Evolutionary conservation across 2,797 vertebrate species (phyloP), one percentile per base, ranked within the genome.

Genomic region (Anas georgica): DNA sequence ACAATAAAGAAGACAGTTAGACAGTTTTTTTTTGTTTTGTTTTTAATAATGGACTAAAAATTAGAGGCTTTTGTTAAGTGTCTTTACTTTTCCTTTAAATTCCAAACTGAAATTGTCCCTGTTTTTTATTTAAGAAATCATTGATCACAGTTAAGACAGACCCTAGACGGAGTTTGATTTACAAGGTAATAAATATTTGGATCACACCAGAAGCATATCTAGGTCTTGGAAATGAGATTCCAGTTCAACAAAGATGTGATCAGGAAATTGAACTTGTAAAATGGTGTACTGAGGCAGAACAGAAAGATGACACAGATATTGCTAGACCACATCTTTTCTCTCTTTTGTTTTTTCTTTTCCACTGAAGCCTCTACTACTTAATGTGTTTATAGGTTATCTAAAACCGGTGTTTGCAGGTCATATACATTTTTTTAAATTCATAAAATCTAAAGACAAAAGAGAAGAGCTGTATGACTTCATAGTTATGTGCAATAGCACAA

Each of bases 291-390:
- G 35, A 35, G 5, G 37, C 12, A 79, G 70, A 91, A 59, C 12
- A 75, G 31, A 72, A 69, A 68, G 28, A 81, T 82, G 63, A 64
- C 17, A 63, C 2, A 85, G 18, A 28, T 62, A 87, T 15, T 64
- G 39, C 23, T 6, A 50, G 5, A 75, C 1, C 3, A 22, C 8
- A 20, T 55, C 16, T 58, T 68, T 7, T 82, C 1, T 16, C 43
- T 43, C 14, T 10, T 4, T 7, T 6, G 14, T 10, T 9, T 2
- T 9, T 2, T 9, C 4, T 5, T 46, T 18, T 37, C 33, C 29
- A 6, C 5, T 45, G 6, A 62, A 70, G 2, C 5, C 2, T 72
- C 17, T 23, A 25, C 28, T 25, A 4, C n/a, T 91, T 54, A 59
- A 37, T 63, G 10, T 62, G 6, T 56, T 82, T 28, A 12, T 55